Evolutionary conservation across 2,797 vertebrate genomes (phyloP).

Genomic region (Amphiprion clarkii): DNA sequence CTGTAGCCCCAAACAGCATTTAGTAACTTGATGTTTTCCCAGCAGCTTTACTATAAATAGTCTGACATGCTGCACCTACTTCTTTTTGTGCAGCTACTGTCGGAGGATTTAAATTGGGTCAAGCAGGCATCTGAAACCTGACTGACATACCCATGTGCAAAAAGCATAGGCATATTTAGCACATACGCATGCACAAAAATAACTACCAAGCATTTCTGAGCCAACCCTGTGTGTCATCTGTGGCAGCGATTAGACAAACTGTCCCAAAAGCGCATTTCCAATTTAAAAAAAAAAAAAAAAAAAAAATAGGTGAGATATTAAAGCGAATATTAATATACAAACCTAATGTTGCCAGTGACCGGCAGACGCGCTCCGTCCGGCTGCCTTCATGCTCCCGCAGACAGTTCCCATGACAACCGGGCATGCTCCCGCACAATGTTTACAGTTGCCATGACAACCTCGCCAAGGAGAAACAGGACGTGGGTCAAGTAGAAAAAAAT

Average conservation of each 20-base stretch:
- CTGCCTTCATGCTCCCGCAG: slow-evolving; percentile 41
- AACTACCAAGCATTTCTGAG: background rate
- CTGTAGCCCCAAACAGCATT: background rate
- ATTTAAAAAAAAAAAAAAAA: background rate
- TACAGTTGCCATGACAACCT: slow-evolving; percentile 68
- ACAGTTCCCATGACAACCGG: slow-evolving; percentile 69
- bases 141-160: slow-evolving; percentile 23
- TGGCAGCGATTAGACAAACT: background rate
- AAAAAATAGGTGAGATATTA: background rate
- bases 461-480: slow-evolving; percentile 41
- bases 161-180: background rate
- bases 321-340: slow-evolving; percentile 8
- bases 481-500: background rate
- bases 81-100: slow-evolving; percentile 11
- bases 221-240: background rate
- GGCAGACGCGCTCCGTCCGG: background rate
- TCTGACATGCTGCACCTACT: slow-evolving; percentile 16
- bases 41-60: slow-evolving; percentile 19
- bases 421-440: slow-evolving; percentile 59
- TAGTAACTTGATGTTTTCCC: background rate
- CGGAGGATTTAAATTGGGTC: slow-evolving; percentile 51
- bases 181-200: background rate
- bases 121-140: slow-evolving; percentile 50
- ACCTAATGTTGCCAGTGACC: slow-evolving; percentile 33
- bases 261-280: background rate